Evolutionary conservation across 1,140 invertebrate genomes (phyloP).

Genomic region (Drosophila rhopaloa): DNA sequence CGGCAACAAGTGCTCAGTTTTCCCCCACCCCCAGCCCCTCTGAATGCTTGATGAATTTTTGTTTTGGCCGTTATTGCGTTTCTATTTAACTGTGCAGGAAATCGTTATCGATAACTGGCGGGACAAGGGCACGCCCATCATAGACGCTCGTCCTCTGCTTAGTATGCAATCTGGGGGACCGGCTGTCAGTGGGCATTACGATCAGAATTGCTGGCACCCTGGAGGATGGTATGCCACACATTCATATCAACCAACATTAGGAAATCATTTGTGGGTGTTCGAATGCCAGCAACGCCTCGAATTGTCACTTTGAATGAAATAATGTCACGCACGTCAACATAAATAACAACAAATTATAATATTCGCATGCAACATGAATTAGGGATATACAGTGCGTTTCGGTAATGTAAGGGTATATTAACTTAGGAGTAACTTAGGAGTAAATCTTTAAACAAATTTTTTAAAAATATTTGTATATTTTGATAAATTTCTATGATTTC

Average conservation of each 20-base stretch:
- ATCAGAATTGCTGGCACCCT: slow-evolving; percentile 17
- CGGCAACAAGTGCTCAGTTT: slow-evolving; percentile 31
- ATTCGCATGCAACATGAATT: background rate
- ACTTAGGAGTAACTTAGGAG: too few relatives aligned
- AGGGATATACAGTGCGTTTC: background rate
- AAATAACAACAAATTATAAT: slow-evolving; percentile 45
- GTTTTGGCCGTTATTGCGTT: slow-evolving; percentile 20
- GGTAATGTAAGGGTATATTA: too few relatives aligned
- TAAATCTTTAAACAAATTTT: too few relatives aligned
- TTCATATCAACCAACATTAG: slow-evolving; percentile 22
- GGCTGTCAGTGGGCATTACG: slow-evolving; percentile 61
- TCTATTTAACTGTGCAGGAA: slow-evolving; percentile 37
- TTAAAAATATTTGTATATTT: too few relatives aligned
- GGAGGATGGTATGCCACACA: slow-evolving; percentile 22
- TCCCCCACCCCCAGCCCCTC: background rate
- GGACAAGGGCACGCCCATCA: slow-evolving; percentile 33
- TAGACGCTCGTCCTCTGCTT: slow-evolving; percentile 28
- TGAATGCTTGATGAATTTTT: slow-evolving; percentile 10
- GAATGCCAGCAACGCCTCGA: slow-evolving; percentile 32
- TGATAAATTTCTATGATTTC: too few relatives aligned
- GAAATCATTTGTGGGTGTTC: slow-evolving; percentile 26
- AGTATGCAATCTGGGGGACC: slow-evolving; percentile 56
- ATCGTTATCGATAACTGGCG: slow-evolving; percentile 39
- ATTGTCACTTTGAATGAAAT: slow-evolving; percentile 60
- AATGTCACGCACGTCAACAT: slow-evolving; percentile 61